Evolutionary conservation across 2,888 invertebrate species (phyloP), one percentile per base, ranked within the genome.

Genomic region (Girardia tigrina): DNA sequence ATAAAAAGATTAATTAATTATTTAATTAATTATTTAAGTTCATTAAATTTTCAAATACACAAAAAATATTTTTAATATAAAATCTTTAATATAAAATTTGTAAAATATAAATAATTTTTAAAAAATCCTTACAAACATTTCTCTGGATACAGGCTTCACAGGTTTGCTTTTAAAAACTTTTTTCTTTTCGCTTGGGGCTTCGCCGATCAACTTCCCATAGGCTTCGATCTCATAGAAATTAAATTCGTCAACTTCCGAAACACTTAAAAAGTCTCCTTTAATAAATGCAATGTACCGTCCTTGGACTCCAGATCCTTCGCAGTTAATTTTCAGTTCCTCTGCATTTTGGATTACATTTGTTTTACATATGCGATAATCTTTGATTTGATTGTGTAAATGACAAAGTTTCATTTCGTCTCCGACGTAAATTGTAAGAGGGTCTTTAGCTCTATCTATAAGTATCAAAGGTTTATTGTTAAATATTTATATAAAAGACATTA

Each of bases 241-340:
- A 56, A 56, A 56, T 23, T 56, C 56, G n/a, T 56, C 56, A 56
- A 56, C n/a, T 12, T 12, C 20, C 23, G n/a, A 20, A 6, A 20
- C 56, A 8, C 20, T 56, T n/a, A 56, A 56, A 56, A 56, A 56
- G 6, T 56, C 56, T 8, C 56, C 56, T 16, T 56, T 56, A 56
- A 56, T n/a, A 56, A 56, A 20, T n/a, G 56, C 56, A 16, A 56
- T 56, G n/a, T 56, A 56, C 23, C 56, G 56, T 56, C 56, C 56
- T 56, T 56, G n/a, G n/a, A 56, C 56, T 8, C 56, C 56, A n/a
- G 56, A 56, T 56, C 56, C 56, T 20, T 56, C 56, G 23, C 56
- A 56, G n/a, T 56, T 16, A 6, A 56, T n/a, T 56, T n/a, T 20
- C 6, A 56, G n/a, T 12, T 56, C n/a, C 8, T 56, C n/a, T 56